Evolutionary conservation across 2,113 vertebrate species (phyloP).

Genomic region (Ceyx melanurus): DNA sequence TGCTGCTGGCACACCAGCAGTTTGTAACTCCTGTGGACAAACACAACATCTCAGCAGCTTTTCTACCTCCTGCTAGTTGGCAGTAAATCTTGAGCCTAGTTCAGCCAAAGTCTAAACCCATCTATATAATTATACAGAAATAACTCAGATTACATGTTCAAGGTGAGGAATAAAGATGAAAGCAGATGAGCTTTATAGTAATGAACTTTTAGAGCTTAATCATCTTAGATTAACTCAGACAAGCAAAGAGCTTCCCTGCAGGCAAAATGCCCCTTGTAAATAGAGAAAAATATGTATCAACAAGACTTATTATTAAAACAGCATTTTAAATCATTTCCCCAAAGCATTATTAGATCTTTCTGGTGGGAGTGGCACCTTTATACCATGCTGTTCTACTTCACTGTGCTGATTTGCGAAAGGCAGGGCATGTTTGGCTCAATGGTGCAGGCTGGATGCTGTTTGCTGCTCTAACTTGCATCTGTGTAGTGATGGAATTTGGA

Average conservation of each 20-base stretch:
- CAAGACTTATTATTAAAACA: background rate
- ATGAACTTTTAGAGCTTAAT: conserved; percentile 46
- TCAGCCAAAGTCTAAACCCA: conserved; percentile 21
- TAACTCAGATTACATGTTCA: conserved; percentile 10
- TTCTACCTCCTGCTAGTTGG: background rate
- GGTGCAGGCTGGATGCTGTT: background rate
- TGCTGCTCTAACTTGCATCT: background rate
- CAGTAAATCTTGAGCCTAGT: conserved; percentile 36
- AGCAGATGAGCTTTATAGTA: conserved; percentile 26
- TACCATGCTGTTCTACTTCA: background rate
- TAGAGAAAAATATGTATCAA: conserved; percentile 12
- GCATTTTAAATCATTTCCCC: background rate
- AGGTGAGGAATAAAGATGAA: conserved; percentile 36
- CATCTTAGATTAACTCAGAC: conserved; percentile 51
- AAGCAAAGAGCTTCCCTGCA: conserved; percentile 21
- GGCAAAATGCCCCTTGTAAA: conserved; percentile 13
- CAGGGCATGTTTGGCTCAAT: background rate
- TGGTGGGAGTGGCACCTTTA: background rate
- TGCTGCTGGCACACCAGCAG: background rate
- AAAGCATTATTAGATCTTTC: background rate
- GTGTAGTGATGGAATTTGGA: background rate
- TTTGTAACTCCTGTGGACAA: background rate
- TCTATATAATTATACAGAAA: background rate
- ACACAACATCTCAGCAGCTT: background rate
- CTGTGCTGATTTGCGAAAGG: background rate